Conservation (phyloP, 2,113 vertebrate genomes). For the Cebus imitator region DNA sequence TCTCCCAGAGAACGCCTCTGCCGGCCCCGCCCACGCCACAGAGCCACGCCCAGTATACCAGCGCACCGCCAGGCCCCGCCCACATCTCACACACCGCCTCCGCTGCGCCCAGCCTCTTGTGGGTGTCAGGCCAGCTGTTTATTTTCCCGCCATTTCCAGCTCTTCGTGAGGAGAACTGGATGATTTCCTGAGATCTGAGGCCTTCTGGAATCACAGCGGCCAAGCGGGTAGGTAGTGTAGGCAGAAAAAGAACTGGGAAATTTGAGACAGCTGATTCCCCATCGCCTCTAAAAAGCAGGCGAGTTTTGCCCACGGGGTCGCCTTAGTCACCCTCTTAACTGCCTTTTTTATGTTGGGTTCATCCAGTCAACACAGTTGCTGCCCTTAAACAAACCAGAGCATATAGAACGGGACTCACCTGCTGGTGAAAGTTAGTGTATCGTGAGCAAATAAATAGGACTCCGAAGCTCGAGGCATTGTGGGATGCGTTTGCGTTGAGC, state of each 20-base stretch:
- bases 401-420: not conserved
- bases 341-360: not conserved
- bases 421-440: not conserved
- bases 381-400: not conserved
- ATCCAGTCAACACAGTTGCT: not conserved
- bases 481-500: not conserved
- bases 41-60: not conserved
- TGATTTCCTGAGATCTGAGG: not conserved
- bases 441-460: not conserved
- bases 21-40: no score
- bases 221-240: not conserved
- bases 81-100: accelerated
- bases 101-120: no score
- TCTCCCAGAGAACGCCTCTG: accelerated
- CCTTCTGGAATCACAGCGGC: not conserved
- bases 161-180: conserved; percentile 4
- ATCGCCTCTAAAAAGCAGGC: not conserved
- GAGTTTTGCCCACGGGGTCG: not conserved
- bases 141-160: conserved; percentile 63
- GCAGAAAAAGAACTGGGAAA: not conserved
- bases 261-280: not conserved
- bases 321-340: not conserved
- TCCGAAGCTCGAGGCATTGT: not conserved
- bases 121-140: not conserved
- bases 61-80: not conserved